Base-by-base conservation (phyloP, 1,140 invertebrate species). In the Anastrepha obliqua region DNA sequence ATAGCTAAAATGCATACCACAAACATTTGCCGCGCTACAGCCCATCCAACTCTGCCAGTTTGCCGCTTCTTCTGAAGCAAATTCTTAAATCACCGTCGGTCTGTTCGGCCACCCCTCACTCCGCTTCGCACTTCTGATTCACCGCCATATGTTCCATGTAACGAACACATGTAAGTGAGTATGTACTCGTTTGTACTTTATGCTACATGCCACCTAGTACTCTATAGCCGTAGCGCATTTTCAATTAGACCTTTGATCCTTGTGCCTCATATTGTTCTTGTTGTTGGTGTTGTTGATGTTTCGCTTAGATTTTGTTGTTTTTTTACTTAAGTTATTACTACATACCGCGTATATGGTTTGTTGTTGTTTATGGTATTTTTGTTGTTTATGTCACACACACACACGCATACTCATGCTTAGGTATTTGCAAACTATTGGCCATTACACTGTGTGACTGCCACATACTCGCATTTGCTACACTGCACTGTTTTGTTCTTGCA, bases 231-330 rank as follows among this genome's bases (percentile, higher is more conserved):
- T 67, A 55, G 90, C 91, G 91, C 90, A 91, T 91, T 91, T 91
- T 91, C 91, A 91, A 91, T 91, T 91, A 91, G 91, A 91, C 91
- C 91, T 91, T 91, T 91, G 91, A 91, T 91, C 91, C 90, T 86
- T 86, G 8, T 64, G 85, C 59, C 60, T 86, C 60, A 55, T 85
- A 51, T 51, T 81, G 47, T 81, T 81, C 42, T 81, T 81, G 42
- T 55, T 81, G 74, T 42, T 55, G 20, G 51, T 81, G 51, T 74
- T 47, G 39, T 81, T 51, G 74, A 29, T 81, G 74, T 81, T 81
- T 81, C 47, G 59, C 17, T 65, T 87, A 67, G 42, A 62, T 87
- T 87, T 64, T 81, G 74, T 64, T 81, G 42, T 87, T 87, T 62
- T 64, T 64, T 87, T 62, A 65, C 59, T 65, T 65, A 87, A 87